A percentile compares a stretch with the other conserved stretches of the same genome.
These are phyloP conservation scores for Galeopterus variegatus DNA, from an alignment of 2,113 vertebrate genomes.

Conservation along the genomic window DNA sequence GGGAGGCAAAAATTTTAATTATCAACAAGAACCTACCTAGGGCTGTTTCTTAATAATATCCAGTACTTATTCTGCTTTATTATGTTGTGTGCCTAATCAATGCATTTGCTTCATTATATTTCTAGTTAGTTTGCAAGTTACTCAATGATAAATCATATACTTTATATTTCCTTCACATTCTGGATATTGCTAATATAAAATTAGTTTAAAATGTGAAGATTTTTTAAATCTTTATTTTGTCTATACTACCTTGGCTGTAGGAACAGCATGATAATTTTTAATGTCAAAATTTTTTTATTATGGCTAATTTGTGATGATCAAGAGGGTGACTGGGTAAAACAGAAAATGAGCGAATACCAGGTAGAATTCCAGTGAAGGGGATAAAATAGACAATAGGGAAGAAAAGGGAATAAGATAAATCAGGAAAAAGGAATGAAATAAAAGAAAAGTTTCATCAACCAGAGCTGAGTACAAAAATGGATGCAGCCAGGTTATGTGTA, in stretches of 20 bases:
- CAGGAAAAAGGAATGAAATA: not conserved
- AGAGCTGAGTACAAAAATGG: not conserved
- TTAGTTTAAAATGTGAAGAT: not conserved
- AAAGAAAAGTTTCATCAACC: not conserved
- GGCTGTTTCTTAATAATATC: not conserved
- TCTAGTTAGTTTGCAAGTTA: not conserved
- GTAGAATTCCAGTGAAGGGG: not conserved
- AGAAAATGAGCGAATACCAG: not conserved
- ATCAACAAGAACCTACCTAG: not conserved
- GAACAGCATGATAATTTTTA: not conserved
- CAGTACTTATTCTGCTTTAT: not conserved
- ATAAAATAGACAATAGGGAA: not conserved
- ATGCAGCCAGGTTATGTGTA: not conserved
- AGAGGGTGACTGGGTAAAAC: not conserved
- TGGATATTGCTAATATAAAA: not conserved
- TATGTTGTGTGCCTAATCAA: not conserved
- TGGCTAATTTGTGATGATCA: not conserved
- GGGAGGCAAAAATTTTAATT: not conserved
- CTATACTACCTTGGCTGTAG: not conserved
- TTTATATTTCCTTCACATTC: not conserved
- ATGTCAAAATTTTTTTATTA: not conserved
- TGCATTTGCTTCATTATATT: not conserved
- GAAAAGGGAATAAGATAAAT: not conserved
- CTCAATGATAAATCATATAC: not conserved
- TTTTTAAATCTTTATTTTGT: not conserved